Base-by-base conservation (phyloP, 1,140 invertebrate genomes). In the Eupeodes corollae region DNA sequence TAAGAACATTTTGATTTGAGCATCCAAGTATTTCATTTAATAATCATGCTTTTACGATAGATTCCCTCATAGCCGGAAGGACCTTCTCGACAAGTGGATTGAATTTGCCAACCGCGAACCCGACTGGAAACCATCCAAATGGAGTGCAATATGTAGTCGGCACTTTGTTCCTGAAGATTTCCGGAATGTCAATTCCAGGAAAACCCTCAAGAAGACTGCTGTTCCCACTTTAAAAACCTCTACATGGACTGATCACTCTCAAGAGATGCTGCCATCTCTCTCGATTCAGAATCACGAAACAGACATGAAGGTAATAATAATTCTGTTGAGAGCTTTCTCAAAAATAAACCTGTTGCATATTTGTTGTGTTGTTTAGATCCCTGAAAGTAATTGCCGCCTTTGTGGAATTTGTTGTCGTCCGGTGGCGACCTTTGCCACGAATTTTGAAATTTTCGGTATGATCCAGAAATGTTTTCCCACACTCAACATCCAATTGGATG, bases 381-480 rank as follows among this genome's bases (percentile, higher is more conserved):
- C 44, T 1, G 56, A 56, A 12, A 49, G 53, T 44, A 66, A 53
- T 2, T 66, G 63, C 16, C 57, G 63, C 9, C 56, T 67, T 33
- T 67, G 63, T 45, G 59, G 61, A 2, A 41, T 32, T 11, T 44
- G 44, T 0, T 53, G 56, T 1, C 26, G 41, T 3, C 54, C 61
- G 11, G 60, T 58, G n/a, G 56, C 59, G 0, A 57, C 59, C 0
- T 67, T 67, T 26, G 55, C 57, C 2, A 61, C 57, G 15, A 64
- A 58, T 40, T 63, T 61, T 18, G 61, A 67, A 42, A 45, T 64
- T 1, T 67, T 63, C 45, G 63, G 54, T 32, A 61, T 64, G 56
- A 58, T 67, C 21, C 63, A 67, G 32, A 59, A 64, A 50, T 67
- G 63, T 39, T 64, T 67, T 47, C 63, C 63, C 11, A 64, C 63